A percentile compares a stretch with the other conserved stretches of the same genome.
These are phyloP conservation scores for Drosophila sulfurigaster DNA, from an alignment of 1,140 invertebrate species.

Conservation along the genomic window DNA sequence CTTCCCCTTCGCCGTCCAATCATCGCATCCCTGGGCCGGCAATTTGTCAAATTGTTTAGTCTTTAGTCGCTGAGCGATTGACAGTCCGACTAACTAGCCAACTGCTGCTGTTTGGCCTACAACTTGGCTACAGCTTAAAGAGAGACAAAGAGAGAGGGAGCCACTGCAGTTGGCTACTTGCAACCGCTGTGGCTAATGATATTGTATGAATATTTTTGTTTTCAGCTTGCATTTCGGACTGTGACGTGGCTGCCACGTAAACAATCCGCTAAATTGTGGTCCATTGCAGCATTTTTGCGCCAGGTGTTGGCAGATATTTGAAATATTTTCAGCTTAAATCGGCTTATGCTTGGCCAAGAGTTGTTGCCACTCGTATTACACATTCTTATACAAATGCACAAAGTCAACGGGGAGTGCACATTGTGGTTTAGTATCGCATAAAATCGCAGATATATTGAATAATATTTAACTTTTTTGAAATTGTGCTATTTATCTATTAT, in stretches of 20 bases:
- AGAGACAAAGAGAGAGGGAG: neutral
- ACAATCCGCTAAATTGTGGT: conserved; percentile 65
- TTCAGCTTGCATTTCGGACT: conserved; percentile 22
- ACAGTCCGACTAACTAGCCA: conserved; percentile 78
- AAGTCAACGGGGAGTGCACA: conserved; percentile 11
- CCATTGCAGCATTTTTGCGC: conserved; percentile 44
- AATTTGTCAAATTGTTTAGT: conserved; percentile 84
- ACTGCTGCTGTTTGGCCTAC: conserved; percentile 66
- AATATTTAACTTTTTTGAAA: neutral
- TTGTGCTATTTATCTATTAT: neutral
- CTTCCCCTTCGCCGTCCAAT: neutral
- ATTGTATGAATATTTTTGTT: conserved; percentile 59
- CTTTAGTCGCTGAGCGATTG: conserved; percentile 77
- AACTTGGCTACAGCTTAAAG: conserved; percentile 6
- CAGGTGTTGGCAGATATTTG: conserved; percentile 72
- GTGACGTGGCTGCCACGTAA: conserved; percentile 65
- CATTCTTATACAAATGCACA: neutral
- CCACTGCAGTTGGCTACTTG: conserved; percentile 5
- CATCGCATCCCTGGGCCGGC: conserved; percentile 33
- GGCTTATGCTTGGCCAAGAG: conserved; percentile 5
- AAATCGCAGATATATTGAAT: neutral
- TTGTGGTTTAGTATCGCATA: neutral
- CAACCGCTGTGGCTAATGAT: conserved; percentile 46
- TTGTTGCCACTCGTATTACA: conserved; percentile 31
- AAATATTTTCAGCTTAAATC: conserved; percentile 51